Conservation (phyloP, 1,140 invertebrate genomes). For the Cotesia glomerata region DNA sequence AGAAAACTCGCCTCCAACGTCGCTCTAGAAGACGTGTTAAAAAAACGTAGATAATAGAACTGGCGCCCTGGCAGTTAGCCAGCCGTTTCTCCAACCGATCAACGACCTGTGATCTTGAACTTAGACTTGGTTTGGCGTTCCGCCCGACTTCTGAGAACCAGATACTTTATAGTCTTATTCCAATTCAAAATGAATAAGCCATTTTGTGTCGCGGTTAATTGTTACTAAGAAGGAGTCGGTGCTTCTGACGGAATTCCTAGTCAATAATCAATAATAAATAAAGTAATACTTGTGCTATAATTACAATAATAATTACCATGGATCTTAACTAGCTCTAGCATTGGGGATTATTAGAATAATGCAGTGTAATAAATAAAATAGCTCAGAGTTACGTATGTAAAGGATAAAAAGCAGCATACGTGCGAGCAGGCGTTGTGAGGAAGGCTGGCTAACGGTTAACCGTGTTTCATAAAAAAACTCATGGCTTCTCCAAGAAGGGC, state of each 20-base stretch:
- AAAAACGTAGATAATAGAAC: background rate
- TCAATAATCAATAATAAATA: too few relatives aligned
- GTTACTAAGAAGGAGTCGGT: conserved; percentile 15
- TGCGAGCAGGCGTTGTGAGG: conserved; percentile 25
- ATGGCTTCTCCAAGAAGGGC: conserved; percentile 30
- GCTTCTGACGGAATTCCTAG: background rate
- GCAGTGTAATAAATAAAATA: background rate
- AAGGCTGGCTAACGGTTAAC: conserved; percentile 29
- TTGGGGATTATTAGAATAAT: background rate
- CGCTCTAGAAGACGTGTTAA: too few relatives aligned
- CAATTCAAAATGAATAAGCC: too few relatives aligned
- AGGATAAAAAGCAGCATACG: background rate
- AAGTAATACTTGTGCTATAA: too few relatives aligned
- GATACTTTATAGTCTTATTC: background rate
- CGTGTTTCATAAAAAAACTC: conserved; percentile 16
- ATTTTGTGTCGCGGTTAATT: conserved; percentile 4
- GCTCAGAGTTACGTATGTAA: background rate
- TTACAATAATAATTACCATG: too few relatives aligned
- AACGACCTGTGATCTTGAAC: conserved; percentile 23
- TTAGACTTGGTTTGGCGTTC: background rate
- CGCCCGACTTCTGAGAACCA: too few relatives aligned
- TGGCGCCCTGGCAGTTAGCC: background rate
- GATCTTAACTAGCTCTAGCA: background rate
- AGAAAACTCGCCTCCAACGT: too few relatives aligned
- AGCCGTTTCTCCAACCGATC: conserved; percentile 3